Percentiles rank a stretch among this genome's conserved stretches.
These are phyloP conservation scores for Cecidostiba fungosa DNA, from an alignment of 2,888 invertebrate species.

Conservation along the genomic window DNA sequence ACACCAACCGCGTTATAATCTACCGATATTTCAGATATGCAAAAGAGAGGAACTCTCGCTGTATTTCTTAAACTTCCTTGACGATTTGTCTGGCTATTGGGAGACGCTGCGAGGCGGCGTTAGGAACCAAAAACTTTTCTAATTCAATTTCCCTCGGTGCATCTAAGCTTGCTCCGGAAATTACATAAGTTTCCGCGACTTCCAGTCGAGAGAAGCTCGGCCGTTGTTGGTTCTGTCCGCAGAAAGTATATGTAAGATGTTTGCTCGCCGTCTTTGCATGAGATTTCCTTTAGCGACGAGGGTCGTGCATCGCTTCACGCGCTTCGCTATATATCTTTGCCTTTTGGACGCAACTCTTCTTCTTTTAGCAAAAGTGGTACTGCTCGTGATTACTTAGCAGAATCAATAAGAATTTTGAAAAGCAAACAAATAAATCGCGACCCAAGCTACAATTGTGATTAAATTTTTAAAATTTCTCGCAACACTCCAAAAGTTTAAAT, in stretches of 20 bases:
- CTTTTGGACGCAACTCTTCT: constrained; percentile 8
- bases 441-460: too few relatives aligned
- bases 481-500: too few relatives aligned
- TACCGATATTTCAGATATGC: constrained; percentile 49
- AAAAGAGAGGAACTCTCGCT: constrained; percentile 24
- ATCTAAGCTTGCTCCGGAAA: constrained; percentile 57
- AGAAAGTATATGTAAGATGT: constrained; percentile 62
- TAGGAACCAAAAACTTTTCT: constrained; percentile 62
- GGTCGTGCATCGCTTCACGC: not conserved
- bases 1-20: not conserved
- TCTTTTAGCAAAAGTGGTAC: constrained; percentile 44
- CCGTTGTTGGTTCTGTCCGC: constrained; percentile 38
- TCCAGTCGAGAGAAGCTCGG: constrained; percentile 26
- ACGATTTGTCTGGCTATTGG: constrained; percentile 46
- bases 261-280: constrained; percentile 59
- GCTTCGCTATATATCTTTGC: constrained; percentile 21
- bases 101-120: constrained; percentile 29
- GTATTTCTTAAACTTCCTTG: constrained; percentile 29
- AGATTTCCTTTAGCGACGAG: constrained; percentile 39
- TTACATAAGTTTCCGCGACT: constrained; percentile 62
- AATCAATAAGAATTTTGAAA: constrained; percentile 34
- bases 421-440: too few relatives aligned
- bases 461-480: too few relatives aligned
- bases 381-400: constrained; percentile 34
- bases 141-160: constrained; percentile 59